A percentile compares a stretch with the other conserved stretches of the same genome.
Evolutionary conservation across 92 coral and sea anemone species (phyloP).

Genomic region (Blastomussa wellsi): DNA sequence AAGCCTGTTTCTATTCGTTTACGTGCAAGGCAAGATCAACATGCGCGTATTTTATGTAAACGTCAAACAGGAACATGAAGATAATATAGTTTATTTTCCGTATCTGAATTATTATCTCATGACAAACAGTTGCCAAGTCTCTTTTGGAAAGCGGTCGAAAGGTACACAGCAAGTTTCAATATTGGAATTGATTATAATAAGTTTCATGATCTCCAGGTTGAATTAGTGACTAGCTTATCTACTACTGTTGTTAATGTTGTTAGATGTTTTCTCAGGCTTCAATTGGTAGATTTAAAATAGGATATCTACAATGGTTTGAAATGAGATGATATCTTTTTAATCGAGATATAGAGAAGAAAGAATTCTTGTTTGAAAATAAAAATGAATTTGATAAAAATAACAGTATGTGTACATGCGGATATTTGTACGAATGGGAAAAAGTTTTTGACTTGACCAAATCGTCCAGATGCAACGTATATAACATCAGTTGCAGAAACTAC

Average conservation of each 20-base stretch:
- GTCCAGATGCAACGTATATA: no score
- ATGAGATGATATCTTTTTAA: neutral
- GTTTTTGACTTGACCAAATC: neutral
- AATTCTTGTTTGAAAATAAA: neutral
- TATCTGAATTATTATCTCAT: neutral
- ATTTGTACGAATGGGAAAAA: neutral
- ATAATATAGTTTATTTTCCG: neutral
- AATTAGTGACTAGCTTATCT: neutral
- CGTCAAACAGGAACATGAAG: conserved; percentile 22
- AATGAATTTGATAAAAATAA: neutral
- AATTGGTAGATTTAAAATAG: neutral
- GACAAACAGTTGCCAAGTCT: neutral
- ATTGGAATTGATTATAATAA: neutral
- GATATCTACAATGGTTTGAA: neutral
- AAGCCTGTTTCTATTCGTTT: neutral
- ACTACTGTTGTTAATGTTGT: neutral
- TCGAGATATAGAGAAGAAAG: neutral
- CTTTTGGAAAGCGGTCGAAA: neutral
- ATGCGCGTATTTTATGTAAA: neutral
- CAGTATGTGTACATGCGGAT: neutral
- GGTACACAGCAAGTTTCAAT: neutral
- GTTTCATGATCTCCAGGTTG: neutral
- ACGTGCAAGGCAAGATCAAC: neutral
- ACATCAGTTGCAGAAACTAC: neutral
- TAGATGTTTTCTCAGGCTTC: neutral